These are phyloP conservation scores for Thamnaconus septentrionalis DNA, from an alignment of 2,113 vertebrate species.

Conservation along the genomic window DNA sequence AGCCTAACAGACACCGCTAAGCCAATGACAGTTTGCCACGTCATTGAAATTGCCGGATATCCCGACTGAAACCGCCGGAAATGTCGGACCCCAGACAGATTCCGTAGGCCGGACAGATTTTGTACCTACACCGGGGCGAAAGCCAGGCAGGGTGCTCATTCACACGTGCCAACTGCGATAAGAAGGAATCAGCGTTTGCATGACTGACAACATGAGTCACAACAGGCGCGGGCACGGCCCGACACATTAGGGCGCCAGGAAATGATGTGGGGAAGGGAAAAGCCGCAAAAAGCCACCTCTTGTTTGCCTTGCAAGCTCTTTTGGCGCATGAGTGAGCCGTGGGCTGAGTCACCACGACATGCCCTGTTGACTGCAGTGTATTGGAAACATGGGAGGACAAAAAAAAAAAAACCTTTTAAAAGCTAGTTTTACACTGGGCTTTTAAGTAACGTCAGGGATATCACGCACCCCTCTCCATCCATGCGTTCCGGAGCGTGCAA, in stretches of 20 bases:
- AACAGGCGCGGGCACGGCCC: slow-evolving; percentile 22
- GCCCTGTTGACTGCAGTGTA: slow-evolving; percentile 18
- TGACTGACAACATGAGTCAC: slow-evolving; percentile 34
- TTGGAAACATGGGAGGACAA: slow-evolving; percentile 9
- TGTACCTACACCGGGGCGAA: no score
- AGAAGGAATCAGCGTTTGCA: slow-evolving; percentile 14
- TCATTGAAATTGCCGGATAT: no score
- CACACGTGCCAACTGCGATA: no score
- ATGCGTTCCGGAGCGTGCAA: slow-evolving; percentile 8
- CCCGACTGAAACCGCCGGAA: no score
- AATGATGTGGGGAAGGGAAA: slow-evolving; percentile 19
- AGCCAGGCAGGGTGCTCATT: no score
- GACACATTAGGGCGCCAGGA: slow-evolving; percentile 24
- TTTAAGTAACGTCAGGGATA: slow-evolving; percentile 1
- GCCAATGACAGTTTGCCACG: no score
- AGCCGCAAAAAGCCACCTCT: slow-evolving; percentile 11
- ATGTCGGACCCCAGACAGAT: no score
- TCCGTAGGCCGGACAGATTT: no score
- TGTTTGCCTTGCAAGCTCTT: slow-evolving; percentile 29
- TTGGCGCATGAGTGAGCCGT: slow-evolving; percentile 31
- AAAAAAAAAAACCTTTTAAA: slow-evolving; percentile 27
- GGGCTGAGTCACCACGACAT: slow-evolving; percentile 18
- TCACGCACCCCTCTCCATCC: slow-evolving; percentile 14
- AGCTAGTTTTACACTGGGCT: not conserved
- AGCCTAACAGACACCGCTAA: no score